These are phyloP conservation scores for Arctia plantaginis DNA, from an alignment of 2,888 invertebrate genomes.

Conservation along the genomic window DNA sequence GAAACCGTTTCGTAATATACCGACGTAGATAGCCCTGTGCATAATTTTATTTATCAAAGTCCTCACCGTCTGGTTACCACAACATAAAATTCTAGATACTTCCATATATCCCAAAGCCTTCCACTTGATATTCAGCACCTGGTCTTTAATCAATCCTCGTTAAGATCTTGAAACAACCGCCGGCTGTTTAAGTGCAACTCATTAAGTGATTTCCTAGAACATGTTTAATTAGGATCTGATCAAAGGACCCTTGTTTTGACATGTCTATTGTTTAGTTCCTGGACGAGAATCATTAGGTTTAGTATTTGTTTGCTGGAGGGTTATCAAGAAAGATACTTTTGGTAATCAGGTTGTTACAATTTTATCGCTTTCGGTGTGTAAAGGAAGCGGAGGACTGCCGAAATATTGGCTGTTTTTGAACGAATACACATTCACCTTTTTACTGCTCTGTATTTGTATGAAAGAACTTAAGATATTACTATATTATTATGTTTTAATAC, in stretches of 20 bases:
- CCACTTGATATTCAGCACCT: slow-evolving; percentile 40
- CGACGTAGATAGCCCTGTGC: not conserved
- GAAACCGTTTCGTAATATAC: not conserved
- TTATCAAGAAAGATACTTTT: slow-evolving; percentile 20
- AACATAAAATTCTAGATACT: slow-evolving; percentile 4
- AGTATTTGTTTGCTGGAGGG: slow-evolving; percentile 24
- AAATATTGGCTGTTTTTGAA: not conserved
- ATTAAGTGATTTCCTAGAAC: slow-evolving; percentile 80
- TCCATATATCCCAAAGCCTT: slow-evolving; percentile 7
- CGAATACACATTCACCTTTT: too few species aligned
- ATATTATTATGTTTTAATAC: too few species aligned
- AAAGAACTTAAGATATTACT: too few species aligned
- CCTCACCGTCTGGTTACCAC: not conserved
- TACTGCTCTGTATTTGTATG: too few species aligned
- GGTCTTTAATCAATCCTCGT: slow-evolving; percentile 31
- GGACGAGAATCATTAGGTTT: slow-evolving; percentile 26
- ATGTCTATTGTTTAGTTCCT: slow-evolving; percentile 53
- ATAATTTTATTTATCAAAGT: not conserved
- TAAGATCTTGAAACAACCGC: slow-evolving; percentile 29
- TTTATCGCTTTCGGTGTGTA: not conserved
- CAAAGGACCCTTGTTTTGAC: slow-evolving; percentile 81
- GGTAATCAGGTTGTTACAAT: slow-evolving; percentile 9
- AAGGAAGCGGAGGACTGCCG: not conserved
- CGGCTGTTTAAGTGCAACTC: slow-evolving; percentile 70
- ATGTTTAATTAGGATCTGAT: slow-evolving; percentile 73